Evolutionary conservation across 2,113 vertebrate genomes (phyloP).

Genomic region (Microtus richardsoni): DNA sequence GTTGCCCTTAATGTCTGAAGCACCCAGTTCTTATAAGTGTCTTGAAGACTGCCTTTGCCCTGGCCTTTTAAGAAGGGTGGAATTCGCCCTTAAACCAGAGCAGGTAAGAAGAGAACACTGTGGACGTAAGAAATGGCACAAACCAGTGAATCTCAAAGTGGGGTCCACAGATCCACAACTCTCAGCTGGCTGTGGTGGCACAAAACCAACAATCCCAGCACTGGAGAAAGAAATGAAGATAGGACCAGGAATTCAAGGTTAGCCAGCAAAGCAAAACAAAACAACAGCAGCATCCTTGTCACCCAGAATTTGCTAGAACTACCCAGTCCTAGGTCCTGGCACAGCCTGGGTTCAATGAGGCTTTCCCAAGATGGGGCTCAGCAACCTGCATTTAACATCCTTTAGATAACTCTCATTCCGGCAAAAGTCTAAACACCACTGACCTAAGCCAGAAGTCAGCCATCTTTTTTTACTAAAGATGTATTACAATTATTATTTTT

Average conservation of each 20-base stretch:
- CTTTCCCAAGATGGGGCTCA: not conserved
- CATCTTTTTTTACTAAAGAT: not conserved
- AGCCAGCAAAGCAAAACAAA: not conserved
- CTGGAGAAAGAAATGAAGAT: not conserved
- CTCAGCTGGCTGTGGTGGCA: fast-evolving
- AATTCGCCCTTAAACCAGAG: not conserved
- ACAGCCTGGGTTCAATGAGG: not conserved
- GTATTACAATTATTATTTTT: not conserved
- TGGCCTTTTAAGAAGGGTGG: not conserved
- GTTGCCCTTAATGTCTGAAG: no score
- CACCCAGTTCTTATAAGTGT: not conserved
- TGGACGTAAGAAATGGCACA: not conserved
- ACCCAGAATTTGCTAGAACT: not conserved
- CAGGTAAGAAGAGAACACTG: not conserved
- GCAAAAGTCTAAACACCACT: not conserved
- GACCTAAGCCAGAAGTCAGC: not conserved
- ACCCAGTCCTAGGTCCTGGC: not conserved
- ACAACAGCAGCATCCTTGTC: not conserved
- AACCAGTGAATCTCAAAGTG: not conserved
- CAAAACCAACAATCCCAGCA: not conserved
- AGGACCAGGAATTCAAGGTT: not conserved
- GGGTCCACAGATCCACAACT: not conserved
- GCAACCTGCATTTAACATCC: not conserved
- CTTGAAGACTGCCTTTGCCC: not conserved
- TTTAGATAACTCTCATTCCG: not conserved